Base-by-base conservation (phyloP, 2,888 invertebrate genomes). In the Heliconius ethilla region DNA sequence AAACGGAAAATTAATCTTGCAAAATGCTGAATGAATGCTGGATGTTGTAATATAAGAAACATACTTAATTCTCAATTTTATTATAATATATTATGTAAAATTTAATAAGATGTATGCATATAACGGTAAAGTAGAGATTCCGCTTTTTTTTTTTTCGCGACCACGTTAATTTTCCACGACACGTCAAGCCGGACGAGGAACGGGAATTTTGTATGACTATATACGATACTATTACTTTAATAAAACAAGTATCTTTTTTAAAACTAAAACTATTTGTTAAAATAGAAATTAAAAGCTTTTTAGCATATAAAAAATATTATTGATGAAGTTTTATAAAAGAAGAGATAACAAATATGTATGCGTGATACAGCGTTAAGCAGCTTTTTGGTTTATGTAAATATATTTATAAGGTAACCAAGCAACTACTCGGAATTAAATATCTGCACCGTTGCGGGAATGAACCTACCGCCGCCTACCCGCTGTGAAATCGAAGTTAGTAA, bases 101-200 rank as follows among this genome's bases (percentile, higher is more conserved):
- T 70, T 27, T 4, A 33, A 55, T 70, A 55, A 70, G 7, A 37
- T n/a, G 33, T 72, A n/a, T 59, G 59, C 62, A 25, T 63, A 27
- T 59, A 59, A 72, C 59, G 72, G 72, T 37, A 37, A 37, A 72
- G 27, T 37, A 25, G 33, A 72, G 72, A 59, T n/a, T n/a, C 72
- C 29, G 25, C 33, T 59, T 72, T n/a, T n/a, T 11, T 13, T 72
- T 72, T 72, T 72, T 59, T 25, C 51, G 72, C n/a, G 70, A 55
- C 33, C n/a, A 55, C 55, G 37, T 72, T 59, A 59, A 72, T 72
- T 72, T 59, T 72, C 59, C 72, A 72, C 59, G 72, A 69, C 69
- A 69, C 69, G 59, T 15, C 59, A 72, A 59, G 33, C 59, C 59
- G 37, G 37, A 37, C 59, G n/a, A 9, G 33, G 37, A 72, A 69